Base-by-base conservation (phyloP, 1,140 invertebrate species). In the Drosophila paulistorum region DNA sequence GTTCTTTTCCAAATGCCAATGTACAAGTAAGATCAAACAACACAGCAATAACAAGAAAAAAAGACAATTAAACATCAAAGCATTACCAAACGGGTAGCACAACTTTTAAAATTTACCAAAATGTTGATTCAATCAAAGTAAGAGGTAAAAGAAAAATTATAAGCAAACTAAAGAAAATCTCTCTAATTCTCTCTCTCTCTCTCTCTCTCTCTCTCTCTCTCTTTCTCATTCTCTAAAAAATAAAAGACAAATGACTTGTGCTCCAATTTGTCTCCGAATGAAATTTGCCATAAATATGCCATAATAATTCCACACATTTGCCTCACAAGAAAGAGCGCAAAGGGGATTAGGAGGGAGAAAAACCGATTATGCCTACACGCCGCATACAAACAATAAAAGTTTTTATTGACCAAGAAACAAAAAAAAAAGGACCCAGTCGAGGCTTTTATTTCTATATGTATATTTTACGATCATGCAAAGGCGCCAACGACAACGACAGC, bases 381-480 rank as follows among this genome's bases (percentile, higher is more conserved):
- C 65, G 62, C 74, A 74, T 71, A 72, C 68, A 69, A 77, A 82
- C 78, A 71, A 84, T 84, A 83, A 84, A 83, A 76, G 69, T 70
- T 71, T 84, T 79, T 76, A 77, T 83, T 63, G 17, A 48, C 77
- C 74, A 64, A 65, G n/a, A 37, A 65, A 45, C 26, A 48, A 57
- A 58, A 10, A 26, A 57, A 33, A 37, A 33, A 37, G 45, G 45
- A 10, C 57, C 11, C 57, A 59, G 37, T 39, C 10, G 37, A 58
- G 54, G 54, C 48, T 82, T 87, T 87, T 86, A 87, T 86, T 82
- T 86, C 79, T 87, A 71, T 86, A 87, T 86, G 79, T 86, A 76
- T 87, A 67, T 78, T 89, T 82, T 79, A 89, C 71, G 80, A 76
- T 67, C 80, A 89, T 87, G 80, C 80, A 80, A 89, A 87, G 45